phyloP scores from a whole-genome alignment of 1,140 invertebrate genomes.

The Scaptomyza hsui region DNA sequence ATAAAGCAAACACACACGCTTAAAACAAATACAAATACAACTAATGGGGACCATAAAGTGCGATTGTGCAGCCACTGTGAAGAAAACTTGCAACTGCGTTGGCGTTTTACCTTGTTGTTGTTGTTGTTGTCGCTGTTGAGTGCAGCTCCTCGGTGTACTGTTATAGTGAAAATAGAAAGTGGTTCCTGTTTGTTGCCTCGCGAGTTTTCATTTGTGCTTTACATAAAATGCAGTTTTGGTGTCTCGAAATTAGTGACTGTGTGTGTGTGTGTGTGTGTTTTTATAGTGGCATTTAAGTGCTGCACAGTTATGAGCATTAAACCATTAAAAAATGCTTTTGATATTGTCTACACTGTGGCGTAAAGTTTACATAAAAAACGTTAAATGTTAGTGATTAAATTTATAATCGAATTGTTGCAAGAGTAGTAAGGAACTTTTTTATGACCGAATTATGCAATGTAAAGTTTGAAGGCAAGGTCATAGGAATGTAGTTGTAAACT shows the following conservation, averaged over 20 bases:
- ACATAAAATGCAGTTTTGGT: slow-evolving; percentile 71
- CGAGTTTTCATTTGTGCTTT: slow-evolving; percentile 78
- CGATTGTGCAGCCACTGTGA: slow-evolving; percentile 41
- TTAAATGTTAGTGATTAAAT: background rate
- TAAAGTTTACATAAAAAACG: background rate
- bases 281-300: slow-evolving; percentile 48
- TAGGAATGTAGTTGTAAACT: background rate
- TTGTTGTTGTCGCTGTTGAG: slow-evolving; percentile 31
- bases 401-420: background rate
- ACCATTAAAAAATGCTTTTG: slow-evolving; percentile 21
- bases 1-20: slow-evolving; percentile 10
- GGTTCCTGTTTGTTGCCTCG: slow-evolving; percentile 80
- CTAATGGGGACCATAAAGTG: slow-evolving; percentile 44
- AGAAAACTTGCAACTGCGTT: slow-evolving; percentile 53
- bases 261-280: slow-evolving; percentile 20
- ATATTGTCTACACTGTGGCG: slow-evolving; percentile 14
- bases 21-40: slow-evolving; percentile 29
- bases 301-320: slow-evolving; percentile 45
- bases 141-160: slow-evolving; percentile 62
- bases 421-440: background rate
- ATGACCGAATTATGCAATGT: background rate
- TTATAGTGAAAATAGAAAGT: slow-evolving; percentile 84
- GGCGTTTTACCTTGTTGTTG: slow-evolving; percentile 35
- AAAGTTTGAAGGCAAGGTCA: slow-evolving; percentile 12
- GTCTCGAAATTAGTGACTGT: slow-evolving; percentile 34